Conservation (phyloP, 2,888 invertebrate genomes). For the Antheraea yamamai region DNA sequence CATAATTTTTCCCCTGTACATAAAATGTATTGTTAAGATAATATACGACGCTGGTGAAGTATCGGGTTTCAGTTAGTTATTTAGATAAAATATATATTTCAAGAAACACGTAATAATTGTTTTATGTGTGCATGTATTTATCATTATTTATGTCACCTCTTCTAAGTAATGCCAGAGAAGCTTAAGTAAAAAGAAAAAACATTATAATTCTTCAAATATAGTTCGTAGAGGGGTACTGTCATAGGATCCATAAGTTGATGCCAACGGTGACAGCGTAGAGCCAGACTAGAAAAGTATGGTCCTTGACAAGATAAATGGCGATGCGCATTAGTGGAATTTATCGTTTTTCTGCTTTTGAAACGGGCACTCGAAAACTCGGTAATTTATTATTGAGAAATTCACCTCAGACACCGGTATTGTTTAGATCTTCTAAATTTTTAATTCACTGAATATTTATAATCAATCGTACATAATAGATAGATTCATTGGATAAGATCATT, state of each 20-base stretch:
- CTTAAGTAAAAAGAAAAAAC: not conserved
- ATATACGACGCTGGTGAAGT: too few species aligned
- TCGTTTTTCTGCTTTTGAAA: conserved; percentile 24
- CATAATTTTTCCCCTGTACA: too few species aligned
- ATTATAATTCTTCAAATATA: not conserved
- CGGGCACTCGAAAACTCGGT: conserved; percentile 17
- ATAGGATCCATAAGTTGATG: conserved; percentile 17
- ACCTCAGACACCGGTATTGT: conserved; percentile 11
- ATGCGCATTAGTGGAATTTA: conserved; percentile 24
- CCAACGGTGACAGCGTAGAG: conserved; percentile 19
- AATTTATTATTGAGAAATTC: conserved; percentile 18
- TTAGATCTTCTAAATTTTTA: not conserved
- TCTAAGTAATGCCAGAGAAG: not conserved
- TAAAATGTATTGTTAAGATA: too few species aligned
- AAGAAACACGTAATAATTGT: not conserved
- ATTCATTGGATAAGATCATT: not conserved
- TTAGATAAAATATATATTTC: too few species aligned
- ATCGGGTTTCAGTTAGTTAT: too few species aligned
- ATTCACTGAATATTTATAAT: not conserved
- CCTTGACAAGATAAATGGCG: conserved; percentile 23
- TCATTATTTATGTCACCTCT: not conserved
- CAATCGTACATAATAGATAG: not conserved
- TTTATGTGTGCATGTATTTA: not conserved
- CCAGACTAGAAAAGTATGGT: conserved; percentile 16
- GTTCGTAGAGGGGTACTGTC: conserved; percentile 1